Conservation (phyloP, 92 coral and sea anemone genomes). For the Plumapathes pennacea region DNA sequence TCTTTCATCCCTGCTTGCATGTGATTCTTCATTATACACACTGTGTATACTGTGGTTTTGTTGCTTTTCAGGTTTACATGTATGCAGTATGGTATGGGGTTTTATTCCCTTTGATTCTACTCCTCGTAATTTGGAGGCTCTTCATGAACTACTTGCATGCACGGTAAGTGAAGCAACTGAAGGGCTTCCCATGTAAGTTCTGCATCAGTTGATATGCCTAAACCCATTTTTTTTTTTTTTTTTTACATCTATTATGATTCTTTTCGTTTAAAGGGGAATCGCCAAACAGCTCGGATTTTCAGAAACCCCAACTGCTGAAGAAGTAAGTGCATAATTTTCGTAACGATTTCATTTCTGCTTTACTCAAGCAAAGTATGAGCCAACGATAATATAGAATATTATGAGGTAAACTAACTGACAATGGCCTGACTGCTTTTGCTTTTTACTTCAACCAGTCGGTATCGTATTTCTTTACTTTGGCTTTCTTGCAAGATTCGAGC, state of each 20-base stretch:
- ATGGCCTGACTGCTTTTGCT: too few species aligned
- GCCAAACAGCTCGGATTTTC: constrained; percentile 67
- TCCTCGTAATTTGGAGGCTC: constrained; percentile 71
- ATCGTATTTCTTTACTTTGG: too few species aligned
- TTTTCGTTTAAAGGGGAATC: constrained; percentile 51
- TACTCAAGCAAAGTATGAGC: too few species aligned
- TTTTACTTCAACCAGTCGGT: too few species aligned
- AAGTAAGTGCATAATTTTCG: too few species aligned
- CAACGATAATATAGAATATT: too few species aligned
- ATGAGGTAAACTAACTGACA: too few species aligned
- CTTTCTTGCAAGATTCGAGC: too few species aligned
- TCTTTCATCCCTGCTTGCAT: neutral
- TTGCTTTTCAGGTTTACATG: constrained; percentile 72
- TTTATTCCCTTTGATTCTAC: constrained; percentile 64
- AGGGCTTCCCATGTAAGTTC: too few species aligned
- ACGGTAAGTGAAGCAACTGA: constrained; percentile 35
- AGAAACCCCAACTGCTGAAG: constrained; percentile 49
- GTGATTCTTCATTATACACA: neutral
- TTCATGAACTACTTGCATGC: constrained; percentile 85
- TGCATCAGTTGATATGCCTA: too few species aligned
- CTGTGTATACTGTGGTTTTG: too few species aligned
- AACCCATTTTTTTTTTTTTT: neutral
- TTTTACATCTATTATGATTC: neutral
- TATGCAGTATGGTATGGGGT: constrained; percentile 80
- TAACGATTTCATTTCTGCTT: too few species aligned